Evolutionary conservation across 1,140 invertebrate species (phyloP).

Genomic region (Ips nitidus): DNA sequence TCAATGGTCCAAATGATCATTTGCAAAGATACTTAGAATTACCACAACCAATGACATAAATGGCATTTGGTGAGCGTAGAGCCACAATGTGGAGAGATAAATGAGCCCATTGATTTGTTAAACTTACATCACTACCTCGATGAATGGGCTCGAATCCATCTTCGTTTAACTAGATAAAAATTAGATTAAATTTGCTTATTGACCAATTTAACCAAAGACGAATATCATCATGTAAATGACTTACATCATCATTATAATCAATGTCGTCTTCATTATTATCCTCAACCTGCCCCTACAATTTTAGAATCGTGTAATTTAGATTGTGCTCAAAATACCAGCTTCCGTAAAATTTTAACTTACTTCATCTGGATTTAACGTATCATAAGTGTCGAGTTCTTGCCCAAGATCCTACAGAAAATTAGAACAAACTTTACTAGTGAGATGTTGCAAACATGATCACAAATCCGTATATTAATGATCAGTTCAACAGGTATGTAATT

Average conservation of each 20-base stretch:
- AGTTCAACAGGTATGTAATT: too few species aligned
- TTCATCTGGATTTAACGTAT: background rate
- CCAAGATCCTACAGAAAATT: conserved; percentile 6
- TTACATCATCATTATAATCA: conserved; percentile 1
- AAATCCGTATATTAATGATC: too few species aligned
- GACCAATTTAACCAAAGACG: too few species aligned
- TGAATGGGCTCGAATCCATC: background rate
- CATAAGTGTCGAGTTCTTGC: conserved; percentile 15
- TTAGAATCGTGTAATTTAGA: background rate
- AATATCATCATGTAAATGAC: background rate
- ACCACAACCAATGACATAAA: too few species aligned
- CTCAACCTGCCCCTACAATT: conserved; percentile 21
- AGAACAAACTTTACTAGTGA: background rate
- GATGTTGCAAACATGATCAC: too few species aligned
- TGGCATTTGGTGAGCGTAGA: too few species aligned
- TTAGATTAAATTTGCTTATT: background rate
- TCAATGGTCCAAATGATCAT: too few species aligned
- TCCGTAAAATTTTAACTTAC: conserved; percentile 17
- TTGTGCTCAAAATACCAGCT: background rate
- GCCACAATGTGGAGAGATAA: too few species aligned
- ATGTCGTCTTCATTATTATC: background rate
- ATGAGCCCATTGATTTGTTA: too few species aligned
- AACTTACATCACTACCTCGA: conserved; percentile 1
- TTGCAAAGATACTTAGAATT: too few species aligned
- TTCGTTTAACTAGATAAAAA: background rate